Conservation (phyloP, 2,113 vertebrate species). For the Ptyas mucosa region DNA sequence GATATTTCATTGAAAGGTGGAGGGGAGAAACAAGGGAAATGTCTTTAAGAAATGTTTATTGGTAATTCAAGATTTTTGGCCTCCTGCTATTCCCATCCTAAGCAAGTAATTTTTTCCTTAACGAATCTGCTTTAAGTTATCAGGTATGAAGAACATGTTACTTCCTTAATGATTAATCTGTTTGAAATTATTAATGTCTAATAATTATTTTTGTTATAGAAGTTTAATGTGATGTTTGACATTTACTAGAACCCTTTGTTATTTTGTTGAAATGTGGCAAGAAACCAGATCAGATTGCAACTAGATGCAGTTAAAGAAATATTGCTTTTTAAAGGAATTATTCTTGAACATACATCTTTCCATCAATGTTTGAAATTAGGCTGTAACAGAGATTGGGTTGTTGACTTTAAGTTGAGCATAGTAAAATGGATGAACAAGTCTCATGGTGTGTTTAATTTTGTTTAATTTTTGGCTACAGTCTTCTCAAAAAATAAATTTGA, state of each 20-base stretch:
- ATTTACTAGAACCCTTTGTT: not conserved
- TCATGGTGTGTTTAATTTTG: constrained; percentile 35
- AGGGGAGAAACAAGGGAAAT: rapidly evolving
- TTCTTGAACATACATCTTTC: not conserved
- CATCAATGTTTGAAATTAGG: not conserved
- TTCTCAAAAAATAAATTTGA: constrained; percentile 14
- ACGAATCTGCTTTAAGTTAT: rapidly evolving
- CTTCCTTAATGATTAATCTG: not conserved
- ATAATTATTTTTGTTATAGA: not conserved
- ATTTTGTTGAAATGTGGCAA: not conserved
- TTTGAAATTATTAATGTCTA: not conserved
- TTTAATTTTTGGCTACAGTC: constrained; percentile 32
- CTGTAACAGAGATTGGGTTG: not conserved
- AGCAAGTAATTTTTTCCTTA: not conserved
- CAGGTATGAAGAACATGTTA: not conserved
- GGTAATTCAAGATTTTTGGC: rapidly evolving
- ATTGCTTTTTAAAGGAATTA: not conserved
- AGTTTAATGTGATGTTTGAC: not conserved
- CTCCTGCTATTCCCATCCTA: rapidly evolving
- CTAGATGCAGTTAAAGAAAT: not conserved
- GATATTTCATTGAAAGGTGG: not conserved
- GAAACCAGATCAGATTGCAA: not conserved
- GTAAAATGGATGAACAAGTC: constrained; percentile 27
- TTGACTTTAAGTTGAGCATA: constrained; percentile 7
- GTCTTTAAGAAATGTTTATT: rapidly evolving